Percentiles rank a stretch among this genome's conserved stretches.
Conservation (phyloP, 2,888 invertebrate species). For the Platycheirus rosarum region DNA sequence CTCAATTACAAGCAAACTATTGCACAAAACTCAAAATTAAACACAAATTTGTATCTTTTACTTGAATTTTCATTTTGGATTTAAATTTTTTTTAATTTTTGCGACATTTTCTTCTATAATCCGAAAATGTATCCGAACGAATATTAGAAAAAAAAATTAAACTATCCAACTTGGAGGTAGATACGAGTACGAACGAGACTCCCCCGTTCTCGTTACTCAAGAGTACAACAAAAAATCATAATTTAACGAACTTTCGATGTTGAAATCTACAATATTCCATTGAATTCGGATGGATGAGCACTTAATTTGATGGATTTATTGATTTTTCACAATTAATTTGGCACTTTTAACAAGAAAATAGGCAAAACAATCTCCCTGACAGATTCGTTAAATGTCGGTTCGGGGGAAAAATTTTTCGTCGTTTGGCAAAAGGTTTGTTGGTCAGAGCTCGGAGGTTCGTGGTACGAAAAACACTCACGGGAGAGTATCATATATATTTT, state of each 20-base stretch:
- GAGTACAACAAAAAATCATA: slow-evolving; percentile 31
- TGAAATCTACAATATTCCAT: slow-evolving; percentile 56
- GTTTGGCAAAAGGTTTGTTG: slow-evolving; percentile 73
- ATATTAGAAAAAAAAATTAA: slow-evolving; percentile 21
- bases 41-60: slow-evolving; percentile 21
- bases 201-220: slow-evolving; percentile 27
- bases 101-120: slow-evolving; percentile 56
- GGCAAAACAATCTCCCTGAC: slow-evolving; percentile 70
- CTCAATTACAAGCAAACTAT: slow-evolving; percentile 30
- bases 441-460: slow-evolving; percentile 51
- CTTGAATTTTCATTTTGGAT: neutral
- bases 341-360: slow-evolving; percentile 65
- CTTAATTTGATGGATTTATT: slow-evolving; percentile 20
- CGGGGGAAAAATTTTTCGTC: slow-evolving; percentile 73
- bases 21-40: slow-evolving; percentile 51
- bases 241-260: slow-evolving; percentile 68
- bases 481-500: slow-evolving; percentile 42
- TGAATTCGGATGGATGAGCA: slow-evolving; percentile 34
- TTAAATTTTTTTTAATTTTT: slow-evolving; percentile 57
- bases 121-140: slow-evolving; percentile 39
- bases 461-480: slow-evolving; percentile 67
- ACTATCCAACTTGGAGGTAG: slow-evolving; percentile 28
- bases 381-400: slow-evolving; percentile 72
- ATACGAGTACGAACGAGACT: slow-evolving; percentile 34
- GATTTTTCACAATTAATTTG: slow-evolving; percentile 67